phyloP scores from a whole-genome alignment of 2,797 vertebrate species.

The Brachyalestes nurse region DNA sequence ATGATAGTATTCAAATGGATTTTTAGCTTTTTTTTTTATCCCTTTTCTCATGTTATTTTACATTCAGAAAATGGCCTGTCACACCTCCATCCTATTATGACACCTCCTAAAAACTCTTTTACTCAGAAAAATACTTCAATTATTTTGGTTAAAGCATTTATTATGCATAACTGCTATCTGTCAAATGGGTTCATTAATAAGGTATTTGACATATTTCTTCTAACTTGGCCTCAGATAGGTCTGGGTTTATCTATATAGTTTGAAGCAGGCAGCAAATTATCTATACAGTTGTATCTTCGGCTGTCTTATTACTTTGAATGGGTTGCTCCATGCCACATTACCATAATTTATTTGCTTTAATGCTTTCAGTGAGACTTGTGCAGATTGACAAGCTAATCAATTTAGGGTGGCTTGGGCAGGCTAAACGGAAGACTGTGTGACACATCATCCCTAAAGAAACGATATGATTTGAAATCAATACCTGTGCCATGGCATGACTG shows the following conservation, averaged over 20 bases:
- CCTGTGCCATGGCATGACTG: slow-evolving; percentile 4
- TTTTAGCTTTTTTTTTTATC: no score
- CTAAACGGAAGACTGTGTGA: slow-evolving; percentile 42
- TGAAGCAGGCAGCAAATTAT: slow-evolving; percentile 30
- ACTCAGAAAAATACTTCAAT: slow-evolving; percentile 20
- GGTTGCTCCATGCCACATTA: slow-evolving; percentile 18
- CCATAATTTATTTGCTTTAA: slow-evolving; percentile 50
- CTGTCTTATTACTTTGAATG: slow-evolving; percentile 33
- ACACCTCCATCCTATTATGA: slow-evolving; percentile 16
- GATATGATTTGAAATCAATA: slow-evolving; percentile 46
- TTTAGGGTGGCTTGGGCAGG: slow-evolving; percentile 28
- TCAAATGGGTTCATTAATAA: slow-evolving; percentile 7
- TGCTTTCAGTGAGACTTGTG: slow-evolving; percentile 16
- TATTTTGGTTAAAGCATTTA: neutral
- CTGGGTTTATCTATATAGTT: slow-evolving; percentile 21
- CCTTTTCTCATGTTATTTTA: neutral
- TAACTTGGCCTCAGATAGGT: slow-evolving; percentile 7
- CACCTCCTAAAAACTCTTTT: slow-evolving; percentile 1
- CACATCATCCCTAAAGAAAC: slow-evolving; percentile 40
- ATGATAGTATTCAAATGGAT: no score
- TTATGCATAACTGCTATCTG: neutral
- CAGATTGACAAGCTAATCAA: slow-evolving; percentile 56
- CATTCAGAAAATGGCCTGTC: neutral
- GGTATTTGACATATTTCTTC: slow-evolving; percentile 28
- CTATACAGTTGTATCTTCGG: slow-evolving; percentile 27